Conservation (phyloP, 1,140 invertebrate species). For the Caenorhabditis latens region DNA sequence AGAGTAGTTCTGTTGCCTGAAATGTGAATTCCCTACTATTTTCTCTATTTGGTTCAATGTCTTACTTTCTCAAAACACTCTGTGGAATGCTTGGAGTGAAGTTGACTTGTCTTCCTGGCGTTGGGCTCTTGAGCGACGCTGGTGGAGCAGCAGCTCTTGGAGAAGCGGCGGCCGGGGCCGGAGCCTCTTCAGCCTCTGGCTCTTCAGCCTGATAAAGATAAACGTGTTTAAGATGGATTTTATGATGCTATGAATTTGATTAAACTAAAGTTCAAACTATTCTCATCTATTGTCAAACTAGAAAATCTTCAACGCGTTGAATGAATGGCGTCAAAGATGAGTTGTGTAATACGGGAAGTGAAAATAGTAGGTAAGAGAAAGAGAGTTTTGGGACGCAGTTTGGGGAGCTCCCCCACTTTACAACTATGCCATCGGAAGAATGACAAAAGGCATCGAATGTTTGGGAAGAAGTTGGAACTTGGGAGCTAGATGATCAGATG, state of each 20-base stretch:
- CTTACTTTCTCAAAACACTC: conserved; percentile 62
- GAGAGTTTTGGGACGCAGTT: conserved; percentile 12
- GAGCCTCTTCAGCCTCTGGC: conserved; percentile 52
- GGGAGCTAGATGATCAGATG: background rate
- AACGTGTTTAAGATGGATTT: no score
- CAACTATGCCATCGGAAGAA: conserved; percentile 42
- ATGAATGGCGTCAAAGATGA: conserved; percentile 40
- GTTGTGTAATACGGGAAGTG: conserved; percentile 21
- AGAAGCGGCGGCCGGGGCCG: conserved; percentile 46
- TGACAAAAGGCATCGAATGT: conserved; percentile 8
- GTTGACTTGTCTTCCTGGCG: conserved; percentile 62
- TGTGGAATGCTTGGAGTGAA: conserved; percentile 59
- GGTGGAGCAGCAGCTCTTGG: conserved; percentile 62
- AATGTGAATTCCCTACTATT: background rate
- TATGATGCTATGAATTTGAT: background rate
- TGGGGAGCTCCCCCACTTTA: conserved; percentile 39
- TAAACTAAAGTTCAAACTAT: background rate
- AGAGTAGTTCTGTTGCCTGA: conserved; percentile 71
- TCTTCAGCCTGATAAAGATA: conserved; percentile 48
- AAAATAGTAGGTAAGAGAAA: background rate
- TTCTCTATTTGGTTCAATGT: no score
- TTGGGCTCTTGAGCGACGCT: conserved; percentile 63
- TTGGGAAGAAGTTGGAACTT: conserved; percentile 29
- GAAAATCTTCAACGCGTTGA: conserved; percentile 24
- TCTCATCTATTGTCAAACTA: conserved; percentile 50